phyloP scores from a whole-genome alignment of 2,888 invertebrate species.

The Morpho helenor region DNA sequence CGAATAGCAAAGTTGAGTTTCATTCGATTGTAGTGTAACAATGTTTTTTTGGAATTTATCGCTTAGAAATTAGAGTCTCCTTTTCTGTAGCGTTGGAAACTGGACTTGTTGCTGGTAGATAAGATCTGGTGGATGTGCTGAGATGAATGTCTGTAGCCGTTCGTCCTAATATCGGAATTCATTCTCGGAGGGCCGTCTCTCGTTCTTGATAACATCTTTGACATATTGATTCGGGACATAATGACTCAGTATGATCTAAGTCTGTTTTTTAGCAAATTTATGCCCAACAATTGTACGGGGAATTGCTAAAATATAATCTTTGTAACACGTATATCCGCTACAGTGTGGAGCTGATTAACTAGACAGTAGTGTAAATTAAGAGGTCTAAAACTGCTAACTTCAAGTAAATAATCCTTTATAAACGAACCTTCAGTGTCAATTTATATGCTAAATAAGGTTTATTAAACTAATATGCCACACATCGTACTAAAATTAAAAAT shows the following conservation, averaged over 20 bases:
- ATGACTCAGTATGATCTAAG: not conserved
- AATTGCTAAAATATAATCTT: too few relatives aligned
- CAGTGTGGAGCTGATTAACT: too few relatives aligned
- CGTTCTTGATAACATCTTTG: constrained; percentile 20
- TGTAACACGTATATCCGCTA: too few relatives aligned
- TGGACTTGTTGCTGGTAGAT: constrained; percentile 26
- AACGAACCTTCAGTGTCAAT: too few relatives aligned
- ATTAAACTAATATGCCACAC: too few relatives aligned
- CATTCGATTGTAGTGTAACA: constrained; percentile 14
- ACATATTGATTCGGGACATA: not conserved
- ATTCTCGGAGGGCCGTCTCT: constrained; percentile 16
- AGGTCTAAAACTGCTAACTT: too few relatives aligned
- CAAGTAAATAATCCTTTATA: too few relatives aligned
- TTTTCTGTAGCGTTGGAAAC: constrained; percentile 7
- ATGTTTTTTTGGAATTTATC: constrained; percentile 19
- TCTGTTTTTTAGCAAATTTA: too few relatives aligned
- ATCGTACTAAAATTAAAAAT: too few relatives aligned
- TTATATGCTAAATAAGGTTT: too few relatives aligned
- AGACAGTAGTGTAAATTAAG: too few relatives aligned
- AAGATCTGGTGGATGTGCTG: constrained; percentile 9
- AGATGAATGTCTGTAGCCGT: constrained; percentile 11
- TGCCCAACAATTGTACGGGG: too few relatives aligned
- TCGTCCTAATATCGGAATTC: constrained; percentile 4
- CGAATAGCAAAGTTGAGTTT: constrained; percentile 24
- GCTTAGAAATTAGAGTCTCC: constrained; percentile 14